A percentile compares a stretch with the other conserved stretches of the same genome.
phyloP scores from a whole-genome alignment of 2,797 vertebrate species.

The Podargus strigoides region DNA sequence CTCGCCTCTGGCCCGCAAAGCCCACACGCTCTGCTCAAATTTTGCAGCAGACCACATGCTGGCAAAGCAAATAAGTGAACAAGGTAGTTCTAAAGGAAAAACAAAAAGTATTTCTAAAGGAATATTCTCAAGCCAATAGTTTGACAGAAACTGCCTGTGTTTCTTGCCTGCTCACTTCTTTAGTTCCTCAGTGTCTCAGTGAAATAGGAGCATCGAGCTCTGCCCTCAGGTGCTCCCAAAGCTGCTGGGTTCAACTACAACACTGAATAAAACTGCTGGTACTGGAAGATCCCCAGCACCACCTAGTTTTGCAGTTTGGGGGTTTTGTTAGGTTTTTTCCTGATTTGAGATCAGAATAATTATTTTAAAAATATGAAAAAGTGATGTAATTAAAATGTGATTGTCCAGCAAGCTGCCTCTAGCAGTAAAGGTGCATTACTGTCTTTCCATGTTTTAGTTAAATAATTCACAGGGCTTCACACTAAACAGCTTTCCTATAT shows the following conservation, averaged over 20 bases:
- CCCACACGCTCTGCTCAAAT: background rate
- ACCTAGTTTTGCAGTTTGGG: background rate
- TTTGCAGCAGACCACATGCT: background rate
- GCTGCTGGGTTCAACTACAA: background rate
- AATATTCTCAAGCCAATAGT: background rate
- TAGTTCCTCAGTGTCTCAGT: background rate
- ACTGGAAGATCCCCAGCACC: background rate
- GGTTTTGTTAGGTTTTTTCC: background rate
- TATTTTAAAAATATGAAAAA: background rate
- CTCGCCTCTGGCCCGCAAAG: background rate
- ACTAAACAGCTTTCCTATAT: background rate
- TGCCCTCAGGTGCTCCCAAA: background rate
- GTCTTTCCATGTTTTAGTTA: background rate
- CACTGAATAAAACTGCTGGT: background rate
- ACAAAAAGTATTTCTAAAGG: accelerated
- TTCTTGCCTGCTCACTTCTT: background rate
- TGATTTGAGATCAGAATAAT: background rate
- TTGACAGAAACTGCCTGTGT: background rate
- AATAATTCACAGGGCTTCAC: background rate
- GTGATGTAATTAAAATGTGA: accelerated
- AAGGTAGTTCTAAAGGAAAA: background rate
- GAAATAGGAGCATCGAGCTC: background rate
- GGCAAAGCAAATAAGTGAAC: background rate
- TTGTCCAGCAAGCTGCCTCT: background rate
- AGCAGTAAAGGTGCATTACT: background rate